Percentiles rank a stretch among this genome's conserved stretches.
These are phyloP conservation scores for Choreutis nemorana DNA, from an alignment of 2,888 invertebrate genomes.

Conservation along the genomic window DNA sequence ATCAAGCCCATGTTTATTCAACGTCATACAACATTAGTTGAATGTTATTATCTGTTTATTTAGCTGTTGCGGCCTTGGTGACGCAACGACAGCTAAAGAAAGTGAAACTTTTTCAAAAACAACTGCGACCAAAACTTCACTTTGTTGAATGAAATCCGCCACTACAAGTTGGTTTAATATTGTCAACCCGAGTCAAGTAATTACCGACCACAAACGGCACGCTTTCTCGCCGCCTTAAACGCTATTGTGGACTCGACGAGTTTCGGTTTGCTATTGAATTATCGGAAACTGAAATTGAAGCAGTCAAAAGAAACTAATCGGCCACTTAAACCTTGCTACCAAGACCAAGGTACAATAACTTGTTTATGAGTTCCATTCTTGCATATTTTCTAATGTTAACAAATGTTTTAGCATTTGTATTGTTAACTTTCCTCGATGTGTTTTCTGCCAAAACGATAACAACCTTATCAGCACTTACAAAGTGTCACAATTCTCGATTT, in stretches of 20 bases:
- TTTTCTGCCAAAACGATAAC: no score
- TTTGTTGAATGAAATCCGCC: constrained; percentile 29
- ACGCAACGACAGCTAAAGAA: constrained; percentile 22
- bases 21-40: constrained; percentile 29
- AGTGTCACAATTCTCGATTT: no score
- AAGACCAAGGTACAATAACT: no score
- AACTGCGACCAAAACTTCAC: constrained; percentile 31
- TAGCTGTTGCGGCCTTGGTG: constrained; percentile 1
- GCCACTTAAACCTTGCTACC: no score
- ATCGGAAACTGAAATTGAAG: constrained; percentile 22
- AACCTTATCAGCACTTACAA: no score
- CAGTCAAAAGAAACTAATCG: no score
- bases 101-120: constrained; percentile 51
- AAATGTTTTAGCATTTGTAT: no score
- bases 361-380: no score
- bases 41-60: no score
- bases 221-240: constrained; percentile 29
- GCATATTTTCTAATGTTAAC: no score
- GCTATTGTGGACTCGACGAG: constrained; percentile 20
- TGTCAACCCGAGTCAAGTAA: constrained; percentile 12
- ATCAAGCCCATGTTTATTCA: no score
- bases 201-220: constrained; percentile 24
- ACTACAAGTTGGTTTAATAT: constrained; percentile 10
- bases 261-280: constrained; percentile 24
- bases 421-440: no score